Percentiles rank a stretch among this genome's conserved stretches.
Conservation (phyloP, 2,113 vertebrate species). For the Eulacestoma nigropectus region DNA sequence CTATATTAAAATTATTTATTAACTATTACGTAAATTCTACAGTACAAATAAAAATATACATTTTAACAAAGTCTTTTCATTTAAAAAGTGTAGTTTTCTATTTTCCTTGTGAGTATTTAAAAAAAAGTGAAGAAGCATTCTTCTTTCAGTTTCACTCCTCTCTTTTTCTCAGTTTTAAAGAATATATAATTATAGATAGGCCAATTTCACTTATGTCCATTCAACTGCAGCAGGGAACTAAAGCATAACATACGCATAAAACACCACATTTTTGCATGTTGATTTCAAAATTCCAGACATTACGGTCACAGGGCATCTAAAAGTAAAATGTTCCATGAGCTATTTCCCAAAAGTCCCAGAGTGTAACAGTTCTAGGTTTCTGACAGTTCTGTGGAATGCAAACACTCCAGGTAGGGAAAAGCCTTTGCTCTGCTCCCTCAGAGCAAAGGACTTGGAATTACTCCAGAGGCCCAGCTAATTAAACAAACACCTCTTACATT, state of each 20-base stretch:
- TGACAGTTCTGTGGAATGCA: not conserved
- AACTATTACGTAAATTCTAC: not conserved
- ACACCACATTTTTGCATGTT: not conserved
- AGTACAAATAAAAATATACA: not conserved
- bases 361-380: not conserved
- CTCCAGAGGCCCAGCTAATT: not conserved
- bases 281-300: not conserved
- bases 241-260: not conserved
- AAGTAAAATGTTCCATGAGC: not conserved
- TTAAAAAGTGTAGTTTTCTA: not conserved
- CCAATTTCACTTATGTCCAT: not conserved
- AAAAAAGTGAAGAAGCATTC: not conserved
- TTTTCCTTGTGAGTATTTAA: not conserved
- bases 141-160: not conserved
- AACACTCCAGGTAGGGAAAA: not conserved
- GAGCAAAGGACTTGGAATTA: not conserved
- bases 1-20: not conserved
- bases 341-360: not conserved
- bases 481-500: not conserved
- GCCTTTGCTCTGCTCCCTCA: not conserved
- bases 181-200: not conserved
- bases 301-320: not conserved
- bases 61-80: not conserved
- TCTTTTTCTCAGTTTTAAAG: not conserved
- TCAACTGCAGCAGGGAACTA: not conserved